Evolutionary conservation across 2,888 invertebrate species (phyloP).

Genomic region (Sturmia bella): DNA sequence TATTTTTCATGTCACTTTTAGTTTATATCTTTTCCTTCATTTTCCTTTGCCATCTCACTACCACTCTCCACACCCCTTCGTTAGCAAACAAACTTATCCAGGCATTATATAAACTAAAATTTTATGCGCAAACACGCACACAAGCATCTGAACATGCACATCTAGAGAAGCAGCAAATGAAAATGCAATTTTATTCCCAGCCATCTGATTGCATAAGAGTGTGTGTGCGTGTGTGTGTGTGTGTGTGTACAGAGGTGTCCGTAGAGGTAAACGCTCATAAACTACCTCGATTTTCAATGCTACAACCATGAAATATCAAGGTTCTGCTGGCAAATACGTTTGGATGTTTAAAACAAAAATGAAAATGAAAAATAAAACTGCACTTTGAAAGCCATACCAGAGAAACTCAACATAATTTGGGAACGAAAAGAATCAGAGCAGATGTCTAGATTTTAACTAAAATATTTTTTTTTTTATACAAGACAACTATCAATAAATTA

Average conservation of each 20-base stretch:
- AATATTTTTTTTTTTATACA: no score
- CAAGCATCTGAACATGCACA: constrained; percentile 1
- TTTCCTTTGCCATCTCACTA: not conserved
- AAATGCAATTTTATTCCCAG: constrained; percentile 47
- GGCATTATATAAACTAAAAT: constrained; percentile 41
- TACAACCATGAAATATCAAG: constrained; percentile 54
- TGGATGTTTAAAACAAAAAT: constrained; percentile 41
- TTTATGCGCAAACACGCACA: not conserved
- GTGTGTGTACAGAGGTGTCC: not conserved
- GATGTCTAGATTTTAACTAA: no score
- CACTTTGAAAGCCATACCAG: not conserved
- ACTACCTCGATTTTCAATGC: constrained; percentile 61
- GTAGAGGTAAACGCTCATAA: not conserved
- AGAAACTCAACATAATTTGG: constrained; percentile 23
- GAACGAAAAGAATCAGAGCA: not conserved
- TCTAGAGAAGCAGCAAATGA: constrained; percentile 1
- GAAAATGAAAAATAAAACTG: not conserved
- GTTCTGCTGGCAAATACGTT: constrained; percentile 33
- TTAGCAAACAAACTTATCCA: constrained; percentile 13
- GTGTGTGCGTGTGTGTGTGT: constrained; percentile 7
- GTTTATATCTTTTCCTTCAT: constrained; percentile 28
- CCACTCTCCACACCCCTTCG: not conserved
- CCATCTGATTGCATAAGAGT: not conserved
- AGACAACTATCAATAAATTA: no score
- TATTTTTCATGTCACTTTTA: constrained; percentile 51